Base-by-base conservation (phyloP, 2,888 invertebrate species). In the Glyphotaelius pellucidus region DNA sequence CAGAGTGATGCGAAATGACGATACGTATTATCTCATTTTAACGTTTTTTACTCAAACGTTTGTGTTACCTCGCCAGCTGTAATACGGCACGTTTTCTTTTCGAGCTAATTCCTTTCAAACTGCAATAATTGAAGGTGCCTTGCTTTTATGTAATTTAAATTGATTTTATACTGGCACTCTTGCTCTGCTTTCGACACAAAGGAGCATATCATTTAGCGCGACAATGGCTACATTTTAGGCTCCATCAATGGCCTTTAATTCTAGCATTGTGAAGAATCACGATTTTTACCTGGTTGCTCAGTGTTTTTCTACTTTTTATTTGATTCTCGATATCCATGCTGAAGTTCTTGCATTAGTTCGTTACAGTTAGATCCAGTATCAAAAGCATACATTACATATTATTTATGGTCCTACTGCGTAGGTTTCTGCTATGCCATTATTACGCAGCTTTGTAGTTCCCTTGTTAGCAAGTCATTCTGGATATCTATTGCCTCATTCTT, bases 71-170 rank as follows among this genome's bases (percentile, higher is more conserved):
- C 35, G 80, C 35, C 79, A 31, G 86, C 52, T 86, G 67, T 38
- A 35, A 25, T 38, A 12, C 79, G 88, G 88, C 79, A 79, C 88
- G 79, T 88, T 88, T 88, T 79, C 80, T 67, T 79, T 89, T 89
- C 38, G 35, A 80, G 79, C 38, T 89, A 89, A 89, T 89, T 67
- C 88, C 35, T 89, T 89, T 89, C 88, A 89, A 79, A 89, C 79
- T 80, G 80, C 79, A 79, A n/a, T 67, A 67, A 89, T 89, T 89
- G 88, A 89, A 80, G 32, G 79, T 38, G 80, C 32, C n/a, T 90
- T 42, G 80, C 81, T 81, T 90, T 81, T 81, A 81, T 90, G 30
- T 90, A 90, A 81, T 90, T 90, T 90, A 90, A 81, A 81, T 90
- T 90, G 81, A 90, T 90, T 80, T 90, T 81, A 90, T 81, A 35